Evolutionary conservation across 2,797 vertebrate species (phyloP).

Genomic region (Pterois miles): DNA sequence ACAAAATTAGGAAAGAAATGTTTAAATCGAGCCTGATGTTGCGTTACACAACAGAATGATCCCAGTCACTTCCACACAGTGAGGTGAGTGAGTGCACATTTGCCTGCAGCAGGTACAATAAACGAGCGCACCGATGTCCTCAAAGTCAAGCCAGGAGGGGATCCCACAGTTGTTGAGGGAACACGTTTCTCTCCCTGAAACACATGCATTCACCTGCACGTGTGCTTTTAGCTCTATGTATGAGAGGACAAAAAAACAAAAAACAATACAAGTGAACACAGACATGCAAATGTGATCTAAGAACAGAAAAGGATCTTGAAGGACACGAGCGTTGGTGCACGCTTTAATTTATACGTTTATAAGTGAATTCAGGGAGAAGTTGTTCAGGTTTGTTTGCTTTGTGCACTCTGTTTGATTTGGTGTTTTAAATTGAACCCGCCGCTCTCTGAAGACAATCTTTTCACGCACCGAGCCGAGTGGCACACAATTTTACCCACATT

Average conservation of each 20-base stretch:
- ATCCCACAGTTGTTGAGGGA: constrained; percentile 33
- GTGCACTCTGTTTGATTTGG: background rate
- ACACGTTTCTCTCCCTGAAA: constrained; percentile 22
- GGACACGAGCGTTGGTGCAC: background rate
- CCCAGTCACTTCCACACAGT: too few species aligned
- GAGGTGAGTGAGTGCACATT: background rate
- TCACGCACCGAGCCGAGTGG: constrained; percentile 14
- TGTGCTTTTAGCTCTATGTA: constrained; percentile 8
- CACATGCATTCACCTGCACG: constrained; percentile 38
- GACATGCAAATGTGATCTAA: constrained; percentile 37
- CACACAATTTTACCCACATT: constrained; percentile 16
- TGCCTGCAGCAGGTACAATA: constrained; percentile 39
- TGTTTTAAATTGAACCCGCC: background rate
- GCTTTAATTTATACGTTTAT: constrained; percentile 37
- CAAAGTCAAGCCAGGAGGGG: constrained; percentile 33
- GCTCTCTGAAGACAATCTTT: constrained; percentile 6
- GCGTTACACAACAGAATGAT: too few species aligned
- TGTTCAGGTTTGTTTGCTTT: background rate
- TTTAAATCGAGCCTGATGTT: too few species aligned
- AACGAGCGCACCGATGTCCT: constrained; percentile 52
- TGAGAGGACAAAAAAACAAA: background rate
- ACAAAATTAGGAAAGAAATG: too few species aligned
- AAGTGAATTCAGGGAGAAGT: background rate
- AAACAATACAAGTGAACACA: background rate
- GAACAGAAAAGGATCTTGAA: constrained; percentile 25